Evolutionary conservation across 2,888 invertebrate species (phyloP), one percentile per base, ranked within the genome.

Genomic region (Sinodicranocentrus sp.): DNA sequence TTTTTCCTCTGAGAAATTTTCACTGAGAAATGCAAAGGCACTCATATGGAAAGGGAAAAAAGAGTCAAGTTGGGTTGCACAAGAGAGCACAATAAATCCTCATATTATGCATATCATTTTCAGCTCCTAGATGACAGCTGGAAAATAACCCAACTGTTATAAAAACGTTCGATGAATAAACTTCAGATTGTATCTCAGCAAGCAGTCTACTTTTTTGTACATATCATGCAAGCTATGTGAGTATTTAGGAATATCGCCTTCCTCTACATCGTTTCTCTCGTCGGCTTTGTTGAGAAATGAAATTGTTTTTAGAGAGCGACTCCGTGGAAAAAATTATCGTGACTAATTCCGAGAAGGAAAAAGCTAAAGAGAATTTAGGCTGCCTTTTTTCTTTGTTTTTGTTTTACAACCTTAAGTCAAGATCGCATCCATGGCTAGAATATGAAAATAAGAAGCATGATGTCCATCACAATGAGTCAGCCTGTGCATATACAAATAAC

Each of bases 71-170:
- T 21, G 57, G 25, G 25, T 8, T 23, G 19, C 5, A 1, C 25
- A 2, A 48, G 15, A 13, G 57, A 57, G 25, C 15, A 25, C 21
- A 25, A 57, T 57, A 57, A 25, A 57, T 13, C 15, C 48, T 48
- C n/a, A 48, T 48, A 48, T 48, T 48, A 54, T 54, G 23, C n/a
- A 54, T 54, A 54, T 54, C 54, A 54, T 19, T 54, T 23, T 54
- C 54, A 54, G 54, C n/a, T 21, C 8, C 23, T 13, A 5, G 54
- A 15, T 54, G 54, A 54, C 54, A 54, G 54, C 54, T 54, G 54
- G 54, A 54, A 54, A 6, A 57, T 23, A 57, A 57, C 25, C 10
- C 21, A 57, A 57, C 15, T 57, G 25, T 13, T 10, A 15, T n/a
- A 19, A 57, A 57, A 57, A 25, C 57, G 25, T n/a, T n/a, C 54